Evolutionary conservation across 2,797 vertebrate genomes (phyloP).

Genomic region (Picus viridis): DNA sequence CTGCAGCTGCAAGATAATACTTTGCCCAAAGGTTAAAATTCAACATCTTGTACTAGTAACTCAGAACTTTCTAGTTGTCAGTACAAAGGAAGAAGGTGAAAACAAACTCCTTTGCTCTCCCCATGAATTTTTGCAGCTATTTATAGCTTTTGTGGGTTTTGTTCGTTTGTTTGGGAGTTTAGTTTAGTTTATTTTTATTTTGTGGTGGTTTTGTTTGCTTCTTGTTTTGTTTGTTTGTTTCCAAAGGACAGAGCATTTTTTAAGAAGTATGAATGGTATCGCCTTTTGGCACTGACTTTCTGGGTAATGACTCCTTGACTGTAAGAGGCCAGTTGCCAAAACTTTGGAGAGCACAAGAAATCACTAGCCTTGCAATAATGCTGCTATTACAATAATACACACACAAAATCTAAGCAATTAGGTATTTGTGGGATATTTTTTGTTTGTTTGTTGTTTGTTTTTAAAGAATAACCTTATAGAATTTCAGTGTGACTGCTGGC

Average conservation of each 20-base stretch:
- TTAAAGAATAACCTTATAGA: neutral
- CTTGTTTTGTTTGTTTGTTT: neutral
- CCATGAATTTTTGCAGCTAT: neutral
- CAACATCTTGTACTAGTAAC: neutral
- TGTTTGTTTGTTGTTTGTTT: neutral
- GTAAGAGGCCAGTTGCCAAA: neutral
- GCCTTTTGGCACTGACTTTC: neutral
- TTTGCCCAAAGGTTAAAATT: neutral
- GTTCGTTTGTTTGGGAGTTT: neutral
- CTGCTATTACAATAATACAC: neutral
- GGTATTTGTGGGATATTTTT: no score
- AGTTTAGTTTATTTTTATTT: neutral
- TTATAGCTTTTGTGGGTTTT: neutral
- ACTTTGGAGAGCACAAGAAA: neutral
- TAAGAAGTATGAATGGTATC: neutral
- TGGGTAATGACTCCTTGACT: neutral
- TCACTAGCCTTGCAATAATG: neutral
- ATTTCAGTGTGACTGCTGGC: neutral
- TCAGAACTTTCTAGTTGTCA: neutral
- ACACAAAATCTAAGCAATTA: constrained; percentile 6
- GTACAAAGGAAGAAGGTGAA: neutral
- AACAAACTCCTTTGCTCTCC: neutral
- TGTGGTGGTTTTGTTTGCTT: neutral
- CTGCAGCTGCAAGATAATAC: neutral
- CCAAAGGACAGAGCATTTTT: neutral